Evolutionary conservation across 2,888 invertebrate species (phyloP).

Genomic region (Stenodera caucasica): DNA sequence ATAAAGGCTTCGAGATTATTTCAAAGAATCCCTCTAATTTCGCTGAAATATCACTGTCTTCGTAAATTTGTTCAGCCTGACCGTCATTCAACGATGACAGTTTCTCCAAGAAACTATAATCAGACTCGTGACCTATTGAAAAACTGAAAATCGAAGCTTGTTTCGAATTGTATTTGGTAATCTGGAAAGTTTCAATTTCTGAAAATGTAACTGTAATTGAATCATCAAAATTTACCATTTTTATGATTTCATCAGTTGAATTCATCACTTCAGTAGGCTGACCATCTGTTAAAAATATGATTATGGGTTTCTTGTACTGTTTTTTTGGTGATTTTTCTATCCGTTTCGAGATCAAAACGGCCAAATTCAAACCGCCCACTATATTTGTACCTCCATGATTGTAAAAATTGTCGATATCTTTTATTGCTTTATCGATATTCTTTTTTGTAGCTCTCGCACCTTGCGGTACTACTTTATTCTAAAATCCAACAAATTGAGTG

Average conservation of each 20-base stretch:
- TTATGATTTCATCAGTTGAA: neutral
- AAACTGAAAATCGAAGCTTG: conserved; percentile 60
- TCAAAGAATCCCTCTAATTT: conserved; percentile 70
- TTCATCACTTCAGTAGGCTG: conserved; percentile 62
- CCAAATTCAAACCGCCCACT: conserved; percentile 57
- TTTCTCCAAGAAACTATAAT: conserved; percentile 67
- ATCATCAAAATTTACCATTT: neutral
- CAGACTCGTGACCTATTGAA: conserved; percentile 71
- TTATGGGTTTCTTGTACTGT: conserved; percentile 62
- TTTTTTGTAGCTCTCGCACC: conserved; percentile 60
- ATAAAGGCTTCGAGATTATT: conserved; percentile 69
- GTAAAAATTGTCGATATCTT: conserved; percentile 59
- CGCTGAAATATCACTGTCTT: conserved; percentile 66
- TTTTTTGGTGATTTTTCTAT: conserved; percentile 35
- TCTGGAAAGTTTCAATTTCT: conserved; percentile 53
- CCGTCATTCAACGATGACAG: conserved; percentile 68
- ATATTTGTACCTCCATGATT: conserved; percentile 70
- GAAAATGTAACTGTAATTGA: neutral
- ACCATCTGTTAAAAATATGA: conserved; percentile 69
- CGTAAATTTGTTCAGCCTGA: conserved; percentile 71
- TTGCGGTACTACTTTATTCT: conserved; percentile 52
- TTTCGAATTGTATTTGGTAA: neutral
- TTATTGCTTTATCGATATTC: conserved; percentile 64
- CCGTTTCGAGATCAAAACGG: neutral
- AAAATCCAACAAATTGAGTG: too few relatives aligned